phyloP scores from a whole-genome alignment of 2,113 vertebrate species.

The Amblyornis subalaris region DNA sequence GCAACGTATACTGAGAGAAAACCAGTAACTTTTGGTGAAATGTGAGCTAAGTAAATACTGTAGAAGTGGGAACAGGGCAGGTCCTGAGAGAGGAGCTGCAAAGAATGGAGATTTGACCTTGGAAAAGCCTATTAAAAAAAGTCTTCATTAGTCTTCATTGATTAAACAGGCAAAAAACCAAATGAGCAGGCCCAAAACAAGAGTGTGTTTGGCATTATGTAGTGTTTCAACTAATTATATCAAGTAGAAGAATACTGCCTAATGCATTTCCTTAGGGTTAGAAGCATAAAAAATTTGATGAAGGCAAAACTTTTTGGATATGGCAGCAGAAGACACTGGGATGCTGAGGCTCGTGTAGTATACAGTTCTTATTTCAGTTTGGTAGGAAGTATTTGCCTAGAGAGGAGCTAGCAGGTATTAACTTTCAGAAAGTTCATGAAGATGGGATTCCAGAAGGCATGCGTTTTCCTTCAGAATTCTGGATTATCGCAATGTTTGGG shows the following conservation, averaged over 20 bases:
- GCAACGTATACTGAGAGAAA: slow-evolving; percentile 10
- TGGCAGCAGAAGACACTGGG: neutral
- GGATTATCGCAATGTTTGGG: neutral
- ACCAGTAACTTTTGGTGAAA: slow-evolving; percentile 37
- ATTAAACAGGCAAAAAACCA: neutral
- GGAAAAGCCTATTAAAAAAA: neutral
- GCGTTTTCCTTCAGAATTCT: neutral
- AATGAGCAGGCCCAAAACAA: neutral
- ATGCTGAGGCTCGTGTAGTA: neutral
- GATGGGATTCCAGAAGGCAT: neutral
- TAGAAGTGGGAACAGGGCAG: neutral
- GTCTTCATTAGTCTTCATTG: slow-evolving; percentile 7
- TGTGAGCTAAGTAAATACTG: neutral
- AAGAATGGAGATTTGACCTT: neutral
- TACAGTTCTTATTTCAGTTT: neutral
- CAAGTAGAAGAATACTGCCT: neutral
- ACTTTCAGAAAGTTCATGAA: neutral
- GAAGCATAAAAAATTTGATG: neutral
- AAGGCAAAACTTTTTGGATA: neutral
- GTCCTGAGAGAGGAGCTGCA: neutral
- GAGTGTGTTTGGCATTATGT: neutral
- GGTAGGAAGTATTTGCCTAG: neutral
- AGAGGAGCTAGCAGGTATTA: neutral
- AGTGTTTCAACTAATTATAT: slow-evolving; percentile 13
- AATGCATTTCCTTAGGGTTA: neutral